These are phyloP conservation scores for Meghimatium bilineatum DNA, from an alignment of 2,888 invertebrate species.

Conservation along the genomic window DNA sequence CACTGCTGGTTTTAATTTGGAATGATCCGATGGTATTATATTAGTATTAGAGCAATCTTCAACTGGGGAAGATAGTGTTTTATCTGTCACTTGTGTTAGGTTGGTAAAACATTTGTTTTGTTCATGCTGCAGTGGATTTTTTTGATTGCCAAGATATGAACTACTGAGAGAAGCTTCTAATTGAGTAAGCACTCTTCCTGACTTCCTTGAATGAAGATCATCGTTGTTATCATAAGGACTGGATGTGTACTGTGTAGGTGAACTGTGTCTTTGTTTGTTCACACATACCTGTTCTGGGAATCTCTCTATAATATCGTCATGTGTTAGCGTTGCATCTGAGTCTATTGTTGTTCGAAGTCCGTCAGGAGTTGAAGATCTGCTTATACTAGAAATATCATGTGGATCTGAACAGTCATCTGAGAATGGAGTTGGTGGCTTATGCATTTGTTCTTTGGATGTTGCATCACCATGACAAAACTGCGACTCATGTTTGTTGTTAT, in stretches of 20 bases:
- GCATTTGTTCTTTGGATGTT: not conserved
- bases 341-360: slow-evolving; percentile 54
- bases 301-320: not conserved
- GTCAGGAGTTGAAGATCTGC: slow-evolving; percentile 53
- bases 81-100: not conserved
- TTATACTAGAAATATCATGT: slow-evolving; percentile 57
- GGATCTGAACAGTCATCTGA: slow-evolving; percentile 20
- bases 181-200: no score
- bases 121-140: not conserved
- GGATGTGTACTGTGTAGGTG: slow-evolving; percentile 32
- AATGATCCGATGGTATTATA: no score
- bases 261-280: slow-evolving; percentile 26
- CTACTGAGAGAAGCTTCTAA: not conserved
- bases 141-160: slow-evolving; percentile 35
- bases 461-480: not conserved
- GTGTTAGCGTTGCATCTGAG: slow-evolving; percentile 47
- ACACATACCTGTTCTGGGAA: not conserved
- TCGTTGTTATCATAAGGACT: slow-evolving; percentile 25
- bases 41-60: not conserved
- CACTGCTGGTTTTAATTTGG: no score
- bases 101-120: not conserved
- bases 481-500: not conserved
- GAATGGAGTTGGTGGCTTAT: not conserved
- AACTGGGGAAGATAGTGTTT: not conserved
- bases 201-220: not conserved